Conservation (phyloP, 2,797 vertebrate species). For the Sciurus vulgaris region DNA sequence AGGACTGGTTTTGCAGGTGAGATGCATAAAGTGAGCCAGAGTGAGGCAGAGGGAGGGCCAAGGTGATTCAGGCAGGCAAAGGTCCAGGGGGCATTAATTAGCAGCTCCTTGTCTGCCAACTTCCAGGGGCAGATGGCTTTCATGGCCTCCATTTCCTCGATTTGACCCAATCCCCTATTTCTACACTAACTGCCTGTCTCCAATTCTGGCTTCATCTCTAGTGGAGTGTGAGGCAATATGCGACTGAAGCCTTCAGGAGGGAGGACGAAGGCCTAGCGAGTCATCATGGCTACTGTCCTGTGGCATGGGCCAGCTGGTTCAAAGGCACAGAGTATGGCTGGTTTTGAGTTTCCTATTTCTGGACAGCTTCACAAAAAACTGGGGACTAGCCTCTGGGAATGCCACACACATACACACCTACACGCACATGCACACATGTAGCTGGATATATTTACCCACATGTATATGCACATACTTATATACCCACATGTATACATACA, state of each 20-base stretch:
- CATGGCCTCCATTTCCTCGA: no score
- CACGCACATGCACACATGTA: neutral
- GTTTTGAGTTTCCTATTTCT: slow-evolving; percentile 11
- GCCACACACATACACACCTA: neutral
- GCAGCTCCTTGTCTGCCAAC: no score
- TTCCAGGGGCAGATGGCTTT: no score
- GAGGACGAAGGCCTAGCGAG: neutral
- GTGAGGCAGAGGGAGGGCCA: no score
- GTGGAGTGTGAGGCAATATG: neutral
- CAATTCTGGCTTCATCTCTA: no score
- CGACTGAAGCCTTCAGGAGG: neutral
- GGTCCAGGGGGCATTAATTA: no score
- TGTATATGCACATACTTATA: neutral
- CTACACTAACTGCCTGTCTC: no score
- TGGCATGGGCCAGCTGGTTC: neutral
- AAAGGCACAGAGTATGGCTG: neutral
- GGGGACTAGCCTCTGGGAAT: neutral
- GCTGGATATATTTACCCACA: neutral
- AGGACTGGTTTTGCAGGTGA: no score
- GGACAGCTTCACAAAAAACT: neutral
- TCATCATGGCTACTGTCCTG: neutral
- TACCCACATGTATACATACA: neutral
- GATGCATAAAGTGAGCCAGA: no score
- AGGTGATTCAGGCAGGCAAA: no score
- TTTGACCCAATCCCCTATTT: no score